Evolutionary conservation across 1,140 invertebrate species (phyloP).

Genomic region (Drosophila rufa): DNA sequence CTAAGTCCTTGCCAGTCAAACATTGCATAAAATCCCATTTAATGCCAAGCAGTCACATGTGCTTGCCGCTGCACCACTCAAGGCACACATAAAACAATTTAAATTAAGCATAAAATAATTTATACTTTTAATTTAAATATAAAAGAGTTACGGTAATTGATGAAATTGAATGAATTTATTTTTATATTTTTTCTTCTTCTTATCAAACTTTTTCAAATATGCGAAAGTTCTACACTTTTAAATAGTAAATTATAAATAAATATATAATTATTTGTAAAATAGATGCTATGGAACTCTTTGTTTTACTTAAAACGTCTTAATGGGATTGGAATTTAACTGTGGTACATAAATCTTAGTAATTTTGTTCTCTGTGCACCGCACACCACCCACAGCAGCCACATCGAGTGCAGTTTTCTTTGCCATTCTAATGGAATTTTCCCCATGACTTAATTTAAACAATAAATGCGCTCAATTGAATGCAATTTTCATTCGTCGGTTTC

Average conservation of each 20-base stretch:
- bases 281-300: too few relatives aligned
- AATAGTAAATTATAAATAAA: too few relatives aligned
- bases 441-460: slow-evolving; percentile 83
- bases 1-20: slow-evolving; percentile 58
- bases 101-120: too few relatives aligned
- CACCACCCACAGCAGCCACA: slow-evolving; percentile 27
- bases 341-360: too few relatives aligned
- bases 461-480: slow-evolving; percentile 84
- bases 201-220: too few relatives aligned
- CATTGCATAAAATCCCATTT: slow-evolving; percentile 77
- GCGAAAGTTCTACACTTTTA: too few relatives aligned
- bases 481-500: slow-evolving; percentile 75
- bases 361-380: slow-evolving; percentile 13
- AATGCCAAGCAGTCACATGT: slow-evolving; percentile 71
- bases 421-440: slow-evolving; percentile 81
- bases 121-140: background rate
- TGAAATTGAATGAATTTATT: too few relatives aligned
- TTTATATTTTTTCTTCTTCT: too few relatives aligned
- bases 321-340: too few relatives aligned
- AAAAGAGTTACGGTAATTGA: too few relatives aligned
- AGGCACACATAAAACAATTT: background rate
- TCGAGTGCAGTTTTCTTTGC: slow-evolving; percentile 73
- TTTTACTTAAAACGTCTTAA: too few relatives aligned
- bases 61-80: slow-evolving; percentile 41
- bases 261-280: too few relatives aligned